phyloP scores from a whole-genome alignment of 2,113 vertebrate species.

The Bos indicus region DNA sequence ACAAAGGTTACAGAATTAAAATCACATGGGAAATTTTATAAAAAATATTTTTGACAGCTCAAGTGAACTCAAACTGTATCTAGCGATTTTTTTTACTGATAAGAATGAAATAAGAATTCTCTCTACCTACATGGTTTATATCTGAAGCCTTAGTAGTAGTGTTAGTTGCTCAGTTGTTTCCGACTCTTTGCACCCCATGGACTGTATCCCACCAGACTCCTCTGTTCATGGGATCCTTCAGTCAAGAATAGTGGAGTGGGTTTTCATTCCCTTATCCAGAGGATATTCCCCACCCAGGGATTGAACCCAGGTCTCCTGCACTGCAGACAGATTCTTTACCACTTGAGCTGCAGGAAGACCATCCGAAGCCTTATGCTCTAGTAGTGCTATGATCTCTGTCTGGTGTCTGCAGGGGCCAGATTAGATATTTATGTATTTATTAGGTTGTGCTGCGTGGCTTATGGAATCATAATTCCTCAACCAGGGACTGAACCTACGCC shows the following conservation, averaged over 20 bases:
- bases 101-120: neutral
- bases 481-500: neutral
- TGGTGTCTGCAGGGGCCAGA: neutral
- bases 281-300: neutral
- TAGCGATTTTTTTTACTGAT: neutral
- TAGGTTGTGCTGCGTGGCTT: neutral
- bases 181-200: neutral
- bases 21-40: neutral
- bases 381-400: neutral
- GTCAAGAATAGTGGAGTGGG: neutral
- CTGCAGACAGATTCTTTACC: neutral
- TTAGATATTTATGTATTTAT: neutral
- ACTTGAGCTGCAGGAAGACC: neutral
- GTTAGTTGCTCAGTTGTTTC: neutral
- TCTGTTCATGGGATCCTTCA: neutral
- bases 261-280: neutral
- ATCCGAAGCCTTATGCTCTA: neutral
- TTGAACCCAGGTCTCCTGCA: neutral
- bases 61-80: neutral
- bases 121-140: neutral
- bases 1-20: neutral
- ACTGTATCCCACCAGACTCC: neutral
- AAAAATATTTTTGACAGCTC: neutral
- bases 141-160: neutral
- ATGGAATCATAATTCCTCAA: neutral